Evolutionary conservation across 1,140 invertebrate genomes (phyloP).

Genomic region (Metopolophium dirhodum): DNA sequence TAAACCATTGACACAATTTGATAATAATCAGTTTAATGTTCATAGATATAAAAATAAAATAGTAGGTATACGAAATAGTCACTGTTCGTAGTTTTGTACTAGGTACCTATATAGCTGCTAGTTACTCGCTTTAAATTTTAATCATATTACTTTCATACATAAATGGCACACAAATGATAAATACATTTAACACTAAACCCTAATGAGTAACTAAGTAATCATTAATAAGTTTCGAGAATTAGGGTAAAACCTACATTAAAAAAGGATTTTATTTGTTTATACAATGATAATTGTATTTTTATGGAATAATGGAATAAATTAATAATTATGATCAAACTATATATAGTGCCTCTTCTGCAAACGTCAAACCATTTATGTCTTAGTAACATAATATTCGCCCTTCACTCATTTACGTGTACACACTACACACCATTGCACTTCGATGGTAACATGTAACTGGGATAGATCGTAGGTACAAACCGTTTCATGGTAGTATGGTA

Average conservation of each 20-base stretch:
- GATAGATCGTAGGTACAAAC: slow-evolving; percentile 36
- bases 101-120: background rate
- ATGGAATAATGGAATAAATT: background rate
- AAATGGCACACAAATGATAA: background rate
- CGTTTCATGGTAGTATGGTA: slow-evolving; percentile 22
- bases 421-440: background rate
- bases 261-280: background rate
- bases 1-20: background rate
- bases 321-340: slow-evolving; percentile 13
- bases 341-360: background rate
- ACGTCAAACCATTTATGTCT: slow-evolving; percentile 27
- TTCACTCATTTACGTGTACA: background rate
- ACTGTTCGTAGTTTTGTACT: too few species aligned
- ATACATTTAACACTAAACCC: background rate
- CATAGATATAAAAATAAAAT: background rate
- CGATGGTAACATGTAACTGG: slow-evolving; percentile 36
- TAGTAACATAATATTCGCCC: slow-evolving; percentile 3
- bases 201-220: background rate
- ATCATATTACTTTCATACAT: background rate
- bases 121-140: background rate
- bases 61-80: background rate
- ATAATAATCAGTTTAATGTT: background rate
- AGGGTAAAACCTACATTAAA: background rate
- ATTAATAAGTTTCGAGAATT: background rate
- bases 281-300: background rate